These are phyloP conservation scores for Heliconius aoede DNA, from an alignment of 2,888 invertebrate genomes.

Conservation along the genomic window DNA sequence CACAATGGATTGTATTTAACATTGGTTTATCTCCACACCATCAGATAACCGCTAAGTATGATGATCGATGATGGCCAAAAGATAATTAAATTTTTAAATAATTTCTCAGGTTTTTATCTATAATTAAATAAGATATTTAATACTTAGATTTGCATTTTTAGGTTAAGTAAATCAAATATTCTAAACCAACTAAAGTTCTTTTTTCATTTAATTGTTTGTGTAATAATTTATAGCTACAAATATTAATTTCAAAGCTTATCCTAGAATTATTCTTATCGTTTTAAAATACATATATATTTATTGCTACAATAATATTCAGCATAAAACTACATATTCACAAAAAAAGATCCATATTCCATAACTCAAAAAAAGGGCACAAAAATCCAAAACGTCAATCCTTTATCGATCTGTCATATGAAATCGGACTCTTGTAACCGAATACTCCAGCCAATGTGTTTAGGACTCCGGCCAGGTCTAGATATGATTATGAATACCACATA, in stretches of 20 bases:
- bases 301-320: neutral
- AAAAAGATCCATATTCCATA: slow-evolving; percentile 15
- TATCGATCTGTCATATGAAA: slow-evolving; percentile 49
- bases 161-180: neutral
- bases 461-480: slow-evolving; percentile 47
- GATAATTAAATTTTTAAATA: slow-evolving; percentile 45
- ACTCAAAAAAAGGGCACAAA: slow-evolving; percentile 19
- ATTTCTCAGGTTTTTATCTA: slow-evolving; percentile 29
- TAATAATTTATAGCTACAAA: too few relatives aligned
- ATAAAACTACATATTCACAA: neutral
- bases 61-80: slow-evolving; percentile 68
- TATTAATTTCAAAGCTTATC: neutral
- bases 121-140: neutral
- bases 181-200: too few relatives aligned
- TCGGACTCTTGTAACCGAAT: slow-evolving; percentile 45
- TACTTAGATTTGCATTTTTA: neutral
- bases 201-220: too few relatives aligned
- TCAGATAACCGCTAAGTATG: slow-evolving; percentile 66
- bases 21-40: slow-evolving; percentile 63
- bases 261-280: too few relatives aligned
- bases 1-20: slow-evolving; percentile 76
- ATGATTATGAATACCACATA: slow-evolving; percentile 49
- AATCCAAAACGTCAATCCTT: slow-evolving; percentile 40
- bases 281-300: neutral
- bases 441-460: slow-evolving; percentile 48